phyloP scores from a whole-genome alignment of 2,888 invertebrate genomes.

The Cheiracanthium punctorium region DNA sequence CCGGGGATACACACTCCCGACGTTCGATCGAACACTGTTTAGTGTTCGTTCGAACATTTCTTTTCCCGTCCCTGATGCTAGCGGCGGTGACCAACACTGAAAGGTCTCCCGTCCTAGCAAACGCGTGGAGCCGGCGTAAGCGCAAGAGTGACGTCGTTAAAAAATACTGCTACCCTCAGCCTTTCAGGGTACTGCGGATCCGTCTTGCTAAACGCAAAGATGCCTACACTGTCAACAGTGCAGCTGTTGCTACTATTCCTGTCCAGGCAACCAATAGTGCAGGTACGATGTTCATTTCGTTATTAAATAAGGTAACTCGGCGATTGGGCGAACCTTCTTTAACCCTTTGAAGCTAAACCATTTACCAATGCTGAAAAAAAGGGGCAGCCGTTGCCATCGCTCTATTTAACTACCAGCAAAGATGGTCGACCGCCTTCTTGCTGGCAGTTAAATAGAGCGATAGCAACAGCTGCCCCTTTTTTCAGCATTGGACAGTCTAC shows the following conservation, averaged over 20 bases:
- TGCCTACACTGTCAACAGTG: conserved; percentile 31
- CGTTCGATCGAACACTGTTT: background rate
- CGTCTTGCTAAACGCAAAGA: conserved; percentile 43
- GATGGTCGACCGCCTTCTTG: too few species aligned
- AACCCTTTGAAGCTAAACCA: too few species aligned
- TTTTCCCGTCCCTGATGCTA: background rate
- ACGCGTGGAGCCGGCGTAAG: background rate
- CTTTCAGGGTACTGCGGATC: conserved; percentile 38
- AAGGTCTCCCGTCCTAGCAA: background rate
- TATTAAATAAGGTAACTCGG: too few species aligned
- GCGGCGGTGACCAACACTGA: background rate
- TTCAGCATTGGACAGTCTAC: too few species aligned
- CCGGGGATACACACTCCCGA: background rate
- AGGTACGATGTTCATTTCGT: too few species aligned
- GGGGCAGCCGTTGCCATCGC: too few species aligned
- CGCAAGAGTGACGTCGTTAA: background rate
- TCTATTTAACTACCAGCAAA: too few species aligned
- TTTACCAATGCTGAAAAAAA: too few species aligned
- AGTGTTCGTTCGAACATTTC: background rate
- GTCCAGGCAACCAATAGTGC: too few species aligned
- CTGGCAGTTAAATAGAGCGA: too few species aligned
- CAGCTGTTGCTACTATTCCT: background rate
- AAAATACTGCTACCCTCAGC: conserved; percentile 15
- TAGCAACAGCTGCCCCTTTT: too few species aligned
- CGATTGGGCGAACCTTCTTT: too few species aligned